phyloP scores from a whole-genome alignment of 2,888 invertebrate species.

The Heteromurus nitidus region DNA sequence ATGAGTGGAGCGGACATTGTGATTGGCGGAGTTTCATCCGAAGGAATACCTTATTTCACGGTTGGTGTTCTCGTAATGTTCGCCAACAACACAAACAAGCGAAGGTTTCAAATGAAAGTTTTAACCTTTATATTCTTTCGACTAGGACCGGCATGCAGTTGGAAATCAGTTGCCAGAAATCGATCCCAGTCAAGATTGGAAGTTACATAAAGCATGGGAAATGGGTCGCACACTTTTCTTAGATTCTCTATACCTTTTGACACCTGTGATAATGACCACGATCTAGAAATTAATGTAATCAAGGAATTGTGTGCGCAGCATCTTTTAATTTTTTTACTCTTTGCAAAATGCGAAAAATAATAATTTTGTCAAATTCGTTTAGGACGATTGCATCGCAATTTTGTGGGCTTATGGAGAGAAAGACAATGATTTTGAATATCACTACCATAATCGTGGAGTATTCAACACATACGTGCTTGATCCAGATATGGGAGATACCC shows the following conservation, averaged over 20 bases:
- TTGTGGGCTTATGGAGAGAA: slow-evolving; percentile 26
- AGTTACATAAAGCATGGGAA: slow-evolving; percentile 27
- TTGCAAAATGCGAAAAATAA: no score
- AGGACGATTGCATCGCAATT: not conserved
- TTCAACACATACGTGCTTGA: not conserved
- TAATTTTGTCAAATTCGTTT: no score
- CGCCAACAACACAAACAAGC: no score
- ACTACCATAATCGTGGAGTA: slow-evolving; percentile 16
- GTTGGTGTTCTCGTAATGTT: no score
- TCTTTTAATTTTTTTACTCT: no score
- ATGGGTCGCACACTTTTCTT: slow-evolving; percentile 24
- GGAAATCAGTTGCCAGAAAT: not conserved
- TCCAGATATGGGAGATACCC: slow-evolving; percentile 11
- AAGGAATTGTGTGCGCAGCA: no score
- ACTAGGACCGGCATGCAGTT: slow-evolving; percentile 24
- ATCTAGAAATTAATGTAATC: slow-evolving; percentile 22
- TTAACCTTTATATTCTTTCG: not conserved
- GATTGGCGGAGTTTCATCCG: slow-evolving; percentile 22
- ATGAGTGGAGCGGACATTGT: slow-evolving; percentile 48
- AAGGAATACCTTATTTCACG: slow-evolving; percentile 32
- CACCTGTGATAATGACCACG: slow-evolving; percentile 41
- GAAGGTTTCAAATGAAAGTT: no score
- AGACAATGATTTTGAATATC: slow-evolving; percentile 3
- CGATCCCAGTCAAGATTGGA: slow-evolving; percentile 35
- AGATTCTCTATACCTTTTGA: slow-evolving; percentile 40